Evolutionary conservation across 2,113 vertebrate species (phyloP).

Genomic region (Gobio gobio): DNA sequence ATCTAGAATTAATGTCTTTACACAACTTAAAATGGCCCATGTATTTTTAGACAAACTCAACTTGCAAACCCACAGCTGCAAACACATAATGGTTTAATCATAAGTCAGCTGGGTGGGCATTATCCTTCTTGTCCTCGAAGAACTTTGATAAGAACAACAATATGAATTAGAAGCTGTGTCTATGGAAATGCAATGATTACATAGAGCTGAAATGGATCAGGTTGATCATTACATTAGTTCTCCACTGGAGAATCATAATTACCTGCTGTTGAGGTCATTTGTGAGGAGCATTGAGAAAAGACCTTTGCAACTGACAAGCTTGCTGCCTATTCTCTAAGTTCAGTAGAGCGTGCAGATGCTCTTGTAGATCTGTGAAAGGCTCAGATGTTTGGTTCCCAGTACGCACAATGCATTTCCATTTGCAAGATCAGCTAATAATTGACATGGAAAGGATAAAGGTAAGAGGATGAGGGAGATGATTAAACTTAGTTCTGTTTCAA

Average conservation of each 20-base stretch:
- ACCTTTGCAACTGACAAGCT: background rate
- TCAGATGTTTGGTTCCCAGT: background rate
- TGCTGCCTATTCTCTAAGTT: background rate
- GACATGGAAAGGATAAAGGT: conserved; percentile 7
- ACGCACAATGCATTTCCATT: background rate
- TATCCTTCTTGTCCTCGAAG: conserved; percentile 39
- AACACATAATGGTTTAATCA: conserved; percentile 46
- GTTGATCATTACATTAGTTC: conserved; percentile 42
- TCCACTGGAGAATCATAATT: conserved; percentile 32
- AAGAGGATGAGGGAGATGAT: conserved; percentile 28
- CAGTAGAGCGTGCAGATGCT: conserved; percentile 3
- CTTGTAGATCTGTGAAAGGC: conserved; percentile 25
- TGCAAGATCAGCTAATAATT: background rate
- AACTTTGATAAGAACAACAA: conserved; percentile 44
- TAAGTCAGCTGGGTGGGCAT: conserved; percentile 45
- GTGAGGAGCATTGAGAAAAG: conserved; percentile 26
- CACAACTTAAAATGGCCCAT: background rate
- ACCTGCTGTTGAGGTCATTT: conserved; percentile 7
- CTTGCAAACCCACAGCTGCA: conserved; percentile 41
- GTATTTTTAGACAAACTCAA: conserved; percentile 44
- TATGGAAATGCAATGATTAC: background rate
- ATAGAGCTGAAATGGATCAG: conserved; percentile 17
- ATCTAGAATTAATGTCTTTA: conserved; percentile 28
- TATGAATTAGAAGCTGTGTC: conserved; percentile 20
- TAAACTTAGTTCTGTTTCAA: conserved; percentile 25